These are phyloP conservation scores for Tridacna gigas DNA, from an alignment of 2,888 invertebrate species.

Conservation along the genomic window DNA sequence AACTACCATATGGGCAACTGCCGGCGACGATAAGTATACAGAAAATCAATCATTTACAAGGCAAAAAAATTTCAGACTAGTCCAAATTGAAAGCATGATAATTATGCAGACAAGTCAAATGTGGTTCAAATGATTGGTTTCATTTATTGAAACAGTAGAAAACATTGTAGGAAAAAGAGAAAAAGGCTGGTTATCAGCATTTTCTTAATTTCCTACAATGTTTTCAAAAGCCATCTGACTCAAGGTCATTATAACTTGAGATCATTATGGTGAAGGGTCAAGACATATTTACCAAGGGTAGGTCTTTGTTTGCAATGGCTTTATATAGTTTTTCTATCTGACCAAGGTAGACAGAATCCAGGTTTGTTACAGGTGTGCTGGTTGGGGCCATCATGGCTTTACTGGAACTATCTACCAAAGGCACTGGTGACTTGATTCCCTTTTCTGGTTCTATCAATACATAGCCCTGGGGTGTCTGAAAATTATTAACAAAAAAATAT, in stretches of 20 bases:
- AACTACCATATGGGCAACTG: no score
- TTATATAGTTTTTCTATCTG: slow-evolving; percentile 79
- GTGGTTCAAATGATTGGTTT: no score
- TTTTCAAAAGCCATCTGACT: background rate
- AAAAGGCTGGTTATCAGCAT: background rate
- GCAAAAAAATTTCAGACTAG: no score
- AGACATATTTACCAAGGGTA: slow-evolving; percentile 75
- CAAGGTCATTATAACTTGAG: no score
- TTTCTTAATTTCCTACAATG: background rate
- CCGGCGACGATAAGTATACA: no score
- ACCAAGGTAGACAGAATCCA: slow-evolving; percentile 66
- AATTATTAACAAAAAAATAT: no score
- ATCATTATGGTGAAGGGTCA: no score
- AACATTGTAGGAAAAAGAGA: background rate
- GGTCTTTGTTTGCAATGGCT: slow-evolving; percentile 80
- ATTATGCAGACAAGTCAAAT: no score
- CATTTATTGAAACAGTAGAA: background rate
- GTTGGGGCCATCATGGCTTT: slow-evolving; percentile 58
- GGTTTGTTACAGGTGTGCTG: slow-evolving; percentile 69
- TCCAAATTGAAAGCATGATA: no score
- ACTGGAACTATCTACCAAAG: slow-evolving; percentile 56
- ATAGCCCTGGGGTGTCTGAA: slow-evolving; percentile 8
- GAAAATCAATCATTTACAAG: no score
- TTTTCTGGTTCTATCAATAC: slow-evolving; percentile 22
- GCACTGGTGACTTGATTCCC: slow-evolving; percentile 34